Evolutionary conservation across 2,113 vertebrate species (phyloP).

Genomic region (Euleptes europaea): DNA sequence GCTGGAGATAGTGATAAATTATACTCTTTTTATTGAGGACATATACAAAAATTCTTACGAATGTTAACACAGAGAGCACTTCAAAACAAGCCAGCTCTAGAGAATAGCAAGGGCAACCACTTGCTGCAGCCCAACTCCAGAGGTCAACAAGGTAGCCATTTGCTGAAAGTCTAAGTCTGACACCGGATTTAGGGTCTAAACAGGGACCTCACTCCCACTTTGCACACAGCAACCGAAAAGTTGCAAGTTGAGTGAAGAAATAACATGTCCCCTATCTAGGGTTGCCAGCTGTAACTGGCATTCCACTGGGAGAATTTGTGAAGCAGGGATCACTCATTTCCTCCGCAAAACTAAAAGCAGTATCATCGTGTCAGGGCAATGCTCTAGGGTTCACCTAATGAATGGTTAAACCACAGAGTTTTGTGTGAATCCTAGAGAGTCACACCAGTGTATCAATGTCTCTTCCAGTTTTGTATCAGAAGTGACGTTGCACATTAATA

Average conservation of each 20-base stretch:
- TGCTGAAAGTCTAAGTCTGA: neutral
- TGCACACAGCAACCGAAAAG: neutral
- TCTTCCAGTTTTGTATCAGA: too few relatives aligned
- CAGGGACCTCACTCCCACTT: neutral
- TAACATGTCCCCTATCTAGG: neutral
- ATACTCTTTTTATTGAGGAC: neutral
- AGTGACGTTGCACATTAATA: too few relatives aligned
- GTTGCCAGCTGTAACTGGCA: too few relatives aligned
- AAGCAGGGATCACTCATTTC: too few relatives aligned
- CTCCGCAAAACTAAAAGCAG: too few relatives aligned
- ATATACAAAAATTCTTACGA: conserved; percentile 10
- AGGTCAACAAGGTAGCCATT: too few relatives aligned
- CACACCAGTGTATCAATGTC: too few relatives aligned
- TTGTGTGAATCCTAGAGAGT: too few relatives aligned
- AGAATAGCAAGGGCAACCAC: neutral
- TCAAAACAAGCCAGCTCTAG: accelerated
- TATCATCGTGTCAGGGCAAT: too few relatives aligned
- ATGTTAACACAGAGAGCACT: accelerated
- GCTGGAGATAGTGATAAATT: conserved; percentile 39
- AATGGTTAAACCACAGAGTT: too few relatives aligned
- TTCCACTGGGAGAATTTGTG: too few relatives aligned
- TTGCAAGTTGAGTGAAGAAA: neutral
- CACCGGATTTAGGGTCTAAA: neutral
- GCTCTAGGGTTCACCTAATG: too few relatives aligned
- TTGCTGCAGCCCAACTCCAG: neutral